phyloP scores from a whole-genome alignment of 2,888 invertebrate species.

The Spilarctia lutea region DNA sequence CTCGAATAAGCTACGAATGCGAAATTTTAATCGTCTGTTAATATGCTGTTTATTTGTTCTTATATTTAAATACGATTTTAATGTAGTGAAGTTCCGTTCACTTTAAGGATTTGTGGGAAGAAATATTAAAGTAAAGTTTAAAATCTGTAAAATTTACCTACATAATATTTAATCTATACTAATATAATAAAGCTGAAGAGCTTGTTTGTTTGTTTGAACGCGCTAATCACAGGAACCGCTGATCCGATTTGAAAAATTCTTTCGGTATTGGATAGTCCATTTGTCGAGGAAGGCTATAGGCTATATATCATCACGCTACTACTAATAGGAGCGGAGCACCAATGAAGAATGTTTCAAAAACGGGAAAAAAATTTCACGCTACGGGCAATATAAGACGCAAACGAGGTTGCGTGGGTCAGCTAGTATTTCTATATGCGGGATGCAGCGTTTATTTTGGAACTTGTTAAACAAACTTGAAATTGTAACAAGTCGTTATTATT shows the following conservation, averaged over 20 bases:
- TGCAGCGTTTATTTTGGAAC: not conserved
- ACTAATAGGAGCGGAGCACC: no score
- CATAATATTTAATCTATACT: not conserved
- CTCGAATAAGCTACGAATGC: conserved; percentile 79
- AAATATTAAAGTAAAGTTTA: not conserved
- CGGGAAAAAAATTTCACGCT: no score
- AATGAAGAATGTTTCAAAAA: no score
- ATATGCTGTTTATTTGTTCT: conserved; percentile 43
- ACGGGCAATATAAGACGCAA: no score
- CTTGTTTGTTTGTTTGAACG: no score
- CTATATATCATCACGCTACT: no score
- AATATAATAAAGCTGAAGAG: no score
- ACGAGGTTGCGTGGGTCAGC: no score
- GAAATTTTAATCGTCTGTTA: conserved; percentile 69
- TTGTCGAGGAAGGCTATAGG: no score
- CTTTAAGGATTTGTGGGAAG: conserved; percentile 7
- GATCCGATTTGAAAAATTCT: no score
- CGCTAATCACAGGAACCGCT: no score
- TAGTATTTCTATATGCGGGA: not conserved
- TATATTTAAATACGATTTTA: conserved; percentile 18
- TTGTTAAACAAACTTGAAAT: not conserved
- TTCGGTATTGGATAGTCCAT: no score
- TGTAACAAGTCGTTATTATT: not conserved
- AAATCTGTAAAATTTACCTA: not conserved
- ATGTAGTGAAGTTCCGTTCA: conserved; percentile 8